These are phyloP conservation scores for Apodemia duryi DNA, from an alignment of 2,888 invertebrate species.

Conservation along the genomic window DNA sequence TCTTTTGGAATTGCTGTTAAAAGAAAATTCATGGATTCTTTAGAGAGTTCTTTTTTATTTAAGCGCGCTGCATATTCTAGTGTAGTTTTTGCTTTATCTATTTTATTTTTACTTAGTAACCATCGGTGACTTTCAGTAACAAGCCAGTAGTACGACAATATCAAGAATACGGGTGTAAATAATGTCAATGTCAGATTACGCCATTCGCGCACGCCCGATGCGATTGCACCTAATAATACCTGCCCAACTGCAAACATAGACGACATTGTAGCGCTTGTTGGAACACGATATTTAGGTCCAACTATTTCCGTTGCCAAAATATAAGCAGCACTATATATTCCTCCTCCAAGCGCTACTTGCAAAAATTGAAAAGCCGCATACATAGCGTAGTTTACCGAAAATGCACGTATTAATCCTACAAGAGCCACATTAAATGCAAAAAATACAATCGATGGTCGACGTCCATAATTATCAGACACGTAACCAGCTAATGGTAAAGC, in stretches of 20 bases:
- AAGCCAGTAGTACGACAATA: constrained; percentile 83
- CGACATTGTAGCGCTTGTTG: constrained; percentile 84
- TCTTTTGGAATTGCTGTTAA: constrained; percentile 50
- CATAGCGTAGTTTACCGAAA: constrained; percentile 65
- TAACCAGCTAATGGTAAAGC: constrained; percentile 83
- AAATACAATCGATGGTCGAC: constrained; percentile 58
- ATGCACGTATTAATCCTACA: constrained; percentile 58
- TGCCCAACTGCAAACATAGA: constrained; percentile 87
- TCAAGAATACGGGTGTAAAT: constrained; percentile 83
- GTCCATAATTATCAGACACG: constrained; percentile 81
- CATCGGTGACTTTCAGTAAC: constrained; percentile 87
- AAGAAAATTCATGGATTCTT: constrained; percentile 58
- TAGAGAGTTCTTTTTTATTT: constrained; percentile 77
- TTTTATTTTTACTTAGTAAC: constrained; percentile 84
- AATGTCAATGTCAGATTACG: constrained; percentile 81
- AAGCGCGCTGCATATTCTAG: constrained; percentile 80
- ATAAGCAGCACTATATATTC: constrained; percentile 64
- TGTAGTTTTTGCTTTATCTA: constrained; percentile 79
- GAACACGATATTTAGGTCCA: constrained; percentile 84
- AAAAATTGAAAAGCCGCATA: constrained; percentile 59
- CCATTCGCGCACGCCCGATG: constrained; percentile 85
- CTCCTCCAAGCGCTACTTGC: constrained; percentile 65
- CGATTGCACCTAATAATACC: constrained; percentile 82
- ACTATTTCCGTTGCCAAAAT: constrained; percentile 86
- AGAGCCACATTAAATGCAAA: constrained; percentile 62